These are phyloP conservation scores for Leptogaster cylindrica DNA, from an alignment of 2,888 invertebrate species.

Conservation along the genomic window DNA sequence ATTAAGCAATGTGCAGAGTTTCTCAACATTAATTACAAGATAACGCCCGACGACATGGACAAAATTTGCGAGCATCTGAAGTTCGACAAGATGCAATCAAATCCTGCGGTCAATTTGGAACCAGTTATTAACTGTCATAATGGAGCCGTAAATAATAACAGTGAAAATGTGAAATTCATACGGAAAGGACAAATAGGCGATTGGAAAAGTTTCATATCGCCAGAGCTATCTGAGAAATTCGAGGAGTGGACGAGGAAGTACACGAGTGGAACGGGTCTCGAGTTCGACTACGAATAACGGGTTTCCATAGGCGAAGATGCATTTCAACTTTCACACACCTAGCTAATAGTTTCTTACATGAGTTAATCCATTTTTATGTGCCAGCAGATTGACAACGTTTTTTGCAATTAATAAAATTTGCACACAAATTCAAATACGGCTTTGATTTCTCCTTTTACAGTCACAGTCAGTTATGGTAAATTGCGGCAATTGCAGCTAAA, in stretches of 20 bases:
- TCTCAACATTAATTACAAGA: slow-evolving; percentile 65
- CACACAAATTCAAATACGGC: no score
- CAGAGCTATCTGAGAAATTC: slow-evolving; percentile 73
- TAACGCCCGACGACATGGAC: slow-evolving; percentile 71
- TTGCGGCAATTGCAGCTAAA: no score
- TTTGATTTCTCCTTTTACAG: no score
- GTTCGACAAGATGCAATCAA: slow-evolving; percentile 82
- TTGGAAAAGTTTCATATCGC: slow-evolving; percentile 76
- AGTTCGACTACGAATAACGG: slow-evolving; percentile 64
- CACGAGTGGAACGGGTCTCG: slow-evolving; percentile 68
- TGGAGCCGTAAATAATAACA: slow-evolving; percentile 56
- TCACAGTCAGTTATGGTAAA: no score
- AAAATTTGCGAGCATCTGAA: slow-evolving; percentile 76
- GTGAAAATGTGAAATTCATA: slow-evolving; percentile 69
- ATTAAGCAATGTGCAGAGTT: slow-evolving; percentile 71
- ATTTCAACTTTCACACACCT: slow-evolving; percentile 22
- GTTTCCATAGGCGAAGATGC: slow-evolving; percentile 19
- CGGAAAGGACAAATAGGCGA: slow-evolving; percentile 82
- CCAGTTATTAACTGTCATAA: slow-evolving; percentile 63
- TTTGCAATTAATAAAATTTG: slow-evolving; percentile 16
- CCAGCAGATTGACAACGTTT: background rate
- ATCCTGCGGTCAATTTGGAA: slow-evolving; percentile 79
- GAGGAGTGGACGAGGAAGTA: slow-evolving; percentile 74
- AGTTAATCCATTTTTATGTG: background rate
- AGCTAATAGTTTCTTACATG: background rate